Base-by-base conservation (phyloP, 2,888 invertebrate genomes). In the Pammene fasciana region DNA sequence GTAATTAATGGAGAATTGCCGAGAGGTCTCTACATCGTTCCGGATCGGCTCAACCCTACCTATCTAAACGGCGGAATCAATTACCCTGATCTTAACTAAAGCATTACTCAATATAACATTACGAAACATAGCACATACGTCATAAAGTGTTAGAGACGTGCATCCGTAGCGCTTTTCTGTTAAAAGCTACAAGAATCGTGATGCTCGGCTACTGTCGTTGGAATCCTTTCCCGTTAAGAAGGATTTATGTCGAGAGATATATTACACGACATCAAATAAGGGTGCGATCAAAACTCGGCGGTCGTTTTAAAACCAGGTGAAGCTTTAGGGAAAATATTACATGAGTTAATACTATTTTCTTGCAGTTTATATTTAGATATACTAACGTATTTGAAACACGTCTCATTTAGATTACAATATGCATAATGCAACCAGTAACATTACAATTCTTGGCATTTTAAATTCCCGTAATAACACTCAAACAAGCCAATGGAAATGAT, bases 1-100 rank as follows among this genome's bases (percentile, higher is more conserved):
- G 86, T 86, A 89, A 88, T 84, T 85, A 84, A 86, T 86, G 80
- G 83, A 83, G 85, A 81, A 85, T 83, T 78, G 78, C 82, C 78
- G 80, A 88, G 86, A 82, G 86, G 79, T 82, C 80, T 78, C 74
- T 67, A 76, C 72, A 71, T 72, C 64, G 54, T 34, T 43, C 56
- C 61, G 70, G 75, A 75, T 77, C 68, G 54, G 48, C 68, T 65
- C 65, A 59, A 65, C 43, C 59, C 45, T 41, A 36, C n/a, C 45
- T 41, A 60, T 60, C 59, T 60, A 65, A 59, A 65, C 43, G 59
- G 54, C 26, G 16, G 46, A 60, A 60, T 65, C 54, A 60, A 70
- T 70, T 41, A 70, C 41, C 48, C 26, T 18, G 13, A 55, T 13
- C 52, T 34, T n/a, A 16, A 52, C 18, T 34, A 16, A n/a, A 1